These are phyloP conservation scores for Microplitis demolitor DNA, from an alignment of 1,140 invertebrate genomes.

Conservation along the genomic window DNA sequence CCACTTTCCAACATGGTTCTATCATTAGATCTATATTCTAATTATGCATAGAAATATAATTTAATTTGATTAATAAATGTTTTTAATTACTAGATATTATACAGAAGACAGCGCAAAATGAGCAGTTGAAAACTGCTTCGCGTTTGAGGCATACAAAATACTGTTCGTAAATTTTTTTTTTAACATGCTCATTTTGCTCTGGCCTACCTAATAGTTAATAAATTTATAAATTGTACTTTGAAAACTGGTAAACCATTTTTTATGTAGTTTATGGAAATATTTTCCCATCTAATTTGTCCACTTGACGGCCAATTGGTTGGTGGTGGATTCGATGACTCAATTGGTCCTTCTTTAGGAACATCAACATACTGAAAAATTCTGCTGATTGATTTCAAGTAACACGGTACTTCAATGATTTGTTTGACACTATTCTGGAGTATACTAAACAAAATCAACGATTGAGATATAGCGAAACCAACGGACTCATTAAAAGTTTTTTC, in stretches of 20 bases:
- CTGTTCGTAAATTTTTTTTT: too few species aligned
- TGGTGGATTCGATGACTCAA: slow-evolving; percentile 49
- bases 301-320: slow-evolving; percentile 58
- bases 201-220: too few species aligned
- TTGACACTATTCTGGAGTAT: slow-evolving; percentile 84
- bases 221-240: slow-evolving; percentile 53
- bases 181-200: too few species aligned
- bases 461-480: slow-evolving; percentile 86
- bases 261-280: slow-evolving; percentile 72
- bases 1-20: slow-evolving; percentile 73
- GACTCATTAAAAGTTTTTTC: slow-evolving; percentile 60
- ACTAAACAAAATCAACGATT: slow-evolving; percentile 78
- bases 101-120: too few species aligned
- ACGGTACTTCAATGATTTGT: slow-evolving; percentile 73
- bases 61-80: background rate
- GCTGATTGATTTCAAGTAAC: slow-evolving; percentile 84
- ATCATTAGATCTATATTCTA: slow-evolving; percentile 67
- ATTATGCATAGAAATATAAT: background rate
- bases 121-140: too few species aligned
- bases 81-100: slow-evolving; percentile 17
- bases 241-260: slow-evolving; percentile 68
- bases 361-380: slow-evolving; percentile 76
- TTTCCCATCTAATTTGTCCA: slow-evolving; percentile 61
- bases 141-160: too few species aligned
- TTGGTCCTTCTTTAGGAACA: slow-evolving; percentile 65